These are phyloP conservation scores for Schizopygopsis pylzovi DNA, from an alignment of 2,797 vertebrate species.

Conservation along the genomic window DNA sequence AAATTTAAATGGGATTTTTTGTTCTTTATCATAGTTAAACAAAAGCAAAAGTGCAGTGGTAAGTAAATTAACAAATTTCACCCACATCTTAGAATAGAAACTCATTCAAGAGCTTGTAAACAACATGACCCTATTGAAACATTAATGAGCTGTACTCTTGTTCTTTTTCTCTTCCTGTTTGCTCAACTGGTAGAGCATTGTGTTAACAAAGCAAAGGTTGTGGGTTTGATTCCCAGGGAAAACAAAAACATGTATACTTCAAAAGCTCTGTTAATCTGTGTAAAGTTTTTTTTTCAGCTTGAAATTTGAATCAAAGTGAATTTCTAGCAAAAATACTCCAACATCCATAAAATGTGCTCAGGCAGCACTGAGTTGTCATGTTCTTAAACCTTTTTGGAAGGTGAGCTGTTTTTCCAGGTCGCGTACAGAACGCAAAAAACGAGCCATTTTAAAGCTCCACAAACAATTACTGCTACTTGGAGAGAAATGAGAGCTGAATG, in stretches of 20 bases:
- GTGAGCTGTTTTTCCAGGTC: slow-evolving; percentile 73
- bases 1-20: slow-evolving; percentile 50
- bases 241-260: not conserved
- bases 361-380: slow-evolving; percentile 59
- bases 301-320: not conserved
- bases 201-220: not conserved
- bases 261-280: not conserved
- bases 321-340: slow-evolving; percentile 71
- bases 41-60: slow-evolving; percentile 51
- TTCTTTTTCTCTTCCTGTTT: not conserved
- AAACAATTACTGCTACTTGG: slow-evolving; percentile 70
- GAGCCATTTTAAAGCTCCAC: slow-evolving; percentile 66
- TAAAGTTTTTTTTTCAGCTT: not conserved
- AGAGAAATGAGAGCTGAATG: slow-evolving; percentile 71
- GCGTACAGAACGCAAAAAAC: slow-evolving; percentile 57
- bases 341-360: slow-evolving; percentile 55
- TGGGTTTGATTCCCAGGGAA: not conserved
- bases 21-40: slow-evolving; percentile 56
- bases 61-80: slow-evolving; percentile 58
- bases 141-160: slow-evolving; percentile 13
- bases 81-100: slow-evolving; percentile 51
- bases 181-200: not conserved
- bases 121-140: slow-evolving; percentile 27
- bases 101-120: slow-evolving; percentile 47
- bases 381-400: slow-evolving; percentile 68